Conservation (phyloP, 2,888 invertebrate species). For the Dasysyrphus albostriatus region DNA sequence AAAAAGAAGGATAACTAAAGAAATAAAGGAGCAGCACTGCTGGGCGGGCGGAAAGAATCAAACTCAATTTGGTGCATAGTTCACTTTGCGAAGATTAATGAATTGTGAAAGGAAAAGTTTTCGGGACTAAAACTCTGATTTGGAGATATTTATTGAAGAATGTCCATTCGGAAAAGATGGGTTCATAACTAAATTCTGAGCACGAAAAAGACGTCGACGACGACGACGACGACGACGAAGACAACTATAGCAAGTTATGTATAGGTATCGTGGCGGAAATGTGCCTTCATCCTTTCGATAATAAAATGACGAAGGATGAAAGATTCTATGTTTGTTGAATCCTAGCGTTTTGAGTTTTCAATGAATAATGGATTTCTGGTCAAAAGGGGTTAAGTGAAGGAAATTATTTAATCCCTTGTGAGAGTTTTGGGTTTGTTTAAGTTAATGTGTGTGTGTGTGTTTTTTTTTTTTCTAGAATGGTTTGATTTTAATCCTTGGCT, state of each 20-base stretch:
- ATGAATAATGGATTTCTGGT: slow-evolving; percentile 72
- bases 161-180: slow-evolving; percentile 42
- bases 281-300: slow-evolving; percentile 26
- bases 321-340: slow-evolving; percentile 30
- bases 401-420: slow-evolving; percentile 65
- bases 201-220: slow-evolving; percentile 28
- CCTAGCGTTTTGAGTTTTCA: slow-evolving; percentile 50
- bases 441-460: slow-evolving; percentile 1
- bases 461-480: neutral
- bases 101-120: slow-evolving; percentile 72
- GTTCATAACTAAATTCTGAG: slow-evolving; percentile 49
- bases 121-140: slow-evolving; percentile 65
- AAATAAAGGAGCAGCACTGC: neutral
- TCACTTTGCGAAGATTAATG: slow-evolving; percentile 70
- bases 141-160: slow-evolving; percentile 66
- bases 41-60: slow-evolving; percentile 6
- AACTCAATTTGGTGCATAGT: slow-evolving; percentile 51
- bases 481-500: slow-evolving; percentile 20
- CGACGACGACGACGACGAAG: neutral
- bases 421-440: slow-evolving; percentile 38
- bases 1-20: slow-evolving; percentile 9
- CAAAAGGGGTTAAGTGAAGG: slow-evolving; percentile 57
- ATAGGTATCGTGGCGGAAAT: slow-evolving; percentile 32
- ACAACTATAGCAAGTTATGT: neutral
- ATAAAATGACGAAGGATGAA: slow-evolving; percentile 37